Conservation (phyloP, 2,113 vertebrate species). For the Plectropomus leopardus region DNA sequence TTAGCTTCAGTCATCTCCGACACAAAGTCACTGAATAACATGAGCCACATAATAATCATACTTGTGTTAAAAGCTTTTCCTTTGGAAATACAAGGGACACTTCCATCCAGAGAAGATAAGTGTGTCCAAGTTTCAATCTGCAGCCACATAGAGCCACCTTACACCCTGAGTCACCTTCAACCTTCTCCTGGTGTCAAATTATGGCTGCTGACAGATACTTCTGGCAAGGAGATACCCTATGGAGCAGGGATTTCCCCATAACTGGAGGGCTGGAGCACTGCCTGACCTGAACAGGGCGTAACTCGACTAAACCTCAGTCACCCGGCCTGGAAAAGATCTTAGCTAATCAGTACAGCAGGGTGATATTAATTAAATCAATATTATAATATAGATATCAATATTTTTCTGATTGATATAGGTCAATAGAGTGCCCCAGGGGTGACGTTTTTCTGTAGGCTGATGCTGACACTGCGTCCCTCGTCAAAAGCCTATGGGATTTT, state of each 20-base stretch:
- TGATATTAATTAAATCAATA: conserved; percentile 21
- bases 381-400: neutral
- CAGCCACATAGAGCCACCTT: conserved; percentile 49
- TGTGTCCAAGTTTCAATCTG: conserved; percentile 17
- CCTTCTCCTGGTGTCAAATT: conserved; percentile 79
- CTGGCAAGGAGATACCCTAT: conserved; percentile 70
- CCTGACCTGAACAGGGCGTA: conserved; percentile 32
- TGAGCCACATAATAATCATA: conserved; percentile 2
- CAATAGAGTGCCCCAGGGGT: no score
- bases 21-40: conserved; percentile 14
- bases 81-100: conserved; percentile 20
- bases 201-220: conserved; percentile 67
- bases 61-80: conserved; percentile 20
- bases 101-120: conserved; percentile 9
- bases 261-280: conserved; percentile 52
- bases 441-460: no score
- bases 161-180: conserved; percentile 74
- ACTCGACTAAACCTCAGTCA: conserved; percentile 47
- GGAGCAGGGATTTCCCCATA: conserved; percentile 79
- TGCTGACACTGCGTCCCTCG: no score
- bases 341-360: conserved; percentile 21
- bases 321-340: conserved; percentile 36
- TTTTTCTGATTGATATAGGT: no score
- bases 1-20: neutral
- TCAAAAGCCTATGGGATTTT: no score